These are phyloP conservation scores for Elanoides forficatus DNA, from an alignment of 2,113 vertebrate species.

Conservation along the genomic window DNA sequence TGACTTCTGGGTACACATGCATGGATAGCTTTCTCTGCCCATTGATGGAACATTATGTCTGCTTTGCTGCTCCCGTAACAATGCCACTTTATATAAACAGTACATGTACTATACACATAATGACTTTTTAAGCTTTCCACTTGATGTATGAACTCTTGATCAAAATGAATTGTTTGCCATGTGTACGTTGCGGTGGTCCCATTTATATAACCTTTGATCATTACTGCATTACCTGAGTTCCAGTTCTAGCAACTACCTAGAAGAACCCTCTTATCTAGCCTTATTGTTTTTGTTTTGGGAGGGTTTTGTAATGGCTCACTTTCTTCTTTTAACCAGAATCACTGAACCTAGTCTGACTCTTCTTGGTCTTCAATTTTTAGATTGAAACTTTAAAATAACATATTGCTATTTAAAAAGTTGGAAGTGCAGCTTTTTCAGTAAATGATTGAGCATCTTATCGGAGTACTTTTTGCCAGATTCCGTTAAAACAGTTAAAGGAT, in stretches of 20 bases:
- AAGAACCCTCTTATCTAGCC: not conserved
- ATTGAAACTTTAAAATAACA: not conserved
- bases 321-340: not conserved
- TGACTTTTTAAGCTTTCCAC: not conserved
- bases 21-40: not conserved
- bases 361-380: not conserved
- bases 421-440: not conserved
- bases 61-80: not conserved
- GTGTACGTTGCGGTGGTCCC: not conserved
- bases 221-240: not conserved
- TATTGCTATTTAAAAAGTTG: not conserved
- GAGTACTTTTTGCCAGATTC: not conserved
- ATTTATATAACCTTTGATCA: not conserved
- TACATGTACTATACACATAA: not conserved
- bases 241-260: not conserved
- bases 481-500: not conserved
- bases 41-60: not conserved
- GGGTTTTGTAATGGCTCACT: not conserved
- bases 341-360: not conserved
- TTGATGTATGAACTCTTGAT: not conserved
- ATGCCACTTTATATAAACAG: not conserved
- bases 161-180: not conserved
- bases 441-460: not conserved
- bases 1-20: not conserved
- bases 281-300: not conserved